Base-by-base conservation (phyloP, 2,797 vertebrate genomes). In the Sebastes minor region DNA sequence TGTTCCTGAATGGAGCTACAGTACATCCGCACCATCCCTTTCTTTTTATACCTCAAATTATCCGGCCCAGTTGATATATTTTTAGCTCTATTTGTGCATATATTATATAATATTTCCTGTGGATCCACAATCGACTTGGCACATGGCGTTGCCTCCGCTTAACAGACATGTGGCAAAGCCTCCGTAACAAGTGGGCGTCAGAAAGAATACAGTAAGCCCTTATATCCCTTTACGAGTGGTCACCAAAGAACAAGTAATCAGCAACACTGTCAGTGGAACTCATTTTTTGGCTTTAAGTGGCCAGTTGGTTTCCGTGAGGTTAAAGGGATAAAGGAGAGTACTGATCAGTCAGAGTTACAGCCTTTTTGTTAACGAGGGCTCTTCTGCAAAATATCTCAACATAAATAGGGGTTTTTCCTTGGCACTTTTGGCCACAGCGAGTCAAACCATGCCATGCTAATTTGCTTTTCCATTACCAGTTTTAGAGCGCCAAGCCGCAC, bases 31-130 rank as follows among this genome's bases (percentile, higher is more conserved):
- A 12, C 38, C 28, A 61, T 10, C 7, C 28, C 22, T 71, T 86
- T 79, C 69, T 55, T 68, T 72, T 73, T 16, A 23, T 22, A 56
- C 61, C 32, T 62, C 27, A 69, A 73, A 83, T 79, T 27, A 78
- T 82, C 60, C 42, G 35, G 38, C 67, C 73, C 49, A 67, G 65
- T 79, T 82, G 30, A 63, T 74, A 70, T 85, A 72, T 83, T 83
- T 82, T 86, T 49, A 49, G 78, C 28, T 10, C 16, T 32, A 63
- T 81, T 71, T 75, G 49, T 76, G 55, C 25, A 62, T 59, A 46
- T 30, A 25, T 66, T 72, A 52, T 65, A 74, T 35, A 82, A 69
- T 61, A 53, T 60, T 84, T 81, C 23, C 69, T 78, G 22, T 22
- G 55, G 23, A 66, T 76, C 71, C 32, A 57, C 80, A 71, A 66